phyloP scores from a whole-genome alignment of 2,888 invertebrate genomes.

The Epinotia ramella region DNA sequence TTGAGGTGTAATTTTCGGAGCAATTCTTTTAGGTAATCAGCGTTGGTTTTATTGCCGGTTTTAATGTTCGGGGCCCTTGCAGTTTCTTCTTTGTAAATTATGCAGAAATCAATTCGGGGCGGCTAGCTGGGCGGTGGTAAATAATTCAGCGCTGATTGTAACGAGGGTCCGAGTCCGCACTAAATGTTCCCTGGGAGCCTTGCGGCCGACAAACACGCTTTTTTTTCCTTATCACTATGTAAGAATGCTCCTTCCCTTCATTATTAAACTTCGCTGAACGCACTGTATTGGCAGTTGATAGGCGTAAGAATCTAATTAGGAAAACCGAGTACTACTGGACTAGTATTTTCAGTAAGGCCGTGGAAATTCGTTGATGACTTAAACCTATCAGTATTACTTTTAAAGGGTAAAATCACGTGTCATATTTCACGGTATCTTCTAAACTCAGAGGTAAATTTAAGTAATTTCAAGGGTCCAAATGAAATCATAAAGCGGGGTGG shows the following conservation, averaged over 20 bases:
- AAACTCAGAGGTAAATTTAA: constrained; percentile 52
- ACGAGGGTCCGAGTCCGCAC: constrained; percentile 76
- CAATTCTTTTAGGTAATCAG: constrained; percentile 56
- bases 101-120: constrained; percentile 80
- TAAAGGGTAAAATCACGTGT: background rate
- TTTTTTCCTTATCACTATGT: constrained; percentile 52
- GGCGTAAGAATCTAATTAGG: constrained; percentile 27
- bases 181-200: constrained; percentile 74
- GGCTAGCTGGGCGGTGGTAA: constrained; percentile 74
- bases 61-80: constrained; percentile 63
- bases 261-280: constrained; percentile 30
- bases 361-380: background rate
- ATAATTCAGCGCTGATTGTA: constrained; percentile 82
- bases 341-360: background rate
- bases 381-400: background rate
- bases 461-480: constrained; percentile 61
- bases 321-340: constrained; percentile 15
- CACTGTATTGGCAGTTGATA: constrained; percentile 24
- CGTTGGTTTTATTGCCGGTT: constrained; percentile 64
- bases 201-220: constrained; percentile 67
- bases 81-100: constrained; percentile 75
- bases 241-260: constrained; percentile 44
- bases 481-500: constrained; percentile 60
- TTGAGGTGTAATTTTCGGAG: constrained; percentile 50
- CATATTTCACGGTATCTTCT: background rate